Percentiles rank a stretch among this genome's conserved stretches.
phyloP scores from a whole-genome alignment of 2,113 vertebrate genomes.

The cattle (Bos taurus) region DNA sequence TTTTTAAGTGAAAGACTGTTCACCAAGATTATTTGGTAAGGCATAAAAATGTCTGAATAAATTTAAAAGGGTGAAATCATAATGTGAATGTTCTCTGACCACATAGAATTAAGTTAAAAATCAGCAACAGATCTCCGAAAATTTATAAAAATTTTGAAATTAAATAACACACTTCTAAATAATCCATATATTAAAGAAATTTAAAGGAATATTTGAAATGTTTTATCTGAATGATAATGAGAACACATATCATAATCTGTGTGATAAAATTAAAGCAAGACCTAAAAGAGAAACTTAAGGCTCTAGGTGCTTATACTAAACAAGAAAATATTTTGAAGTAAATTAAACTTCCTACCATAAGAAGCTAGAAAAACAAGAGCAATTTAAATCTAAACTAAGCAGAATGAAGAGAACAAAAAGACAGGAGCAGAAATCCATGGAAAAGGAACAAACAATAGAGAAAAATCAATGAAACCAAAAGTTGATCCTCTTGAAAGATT shows the following conservation, averaged over 20 bases:
- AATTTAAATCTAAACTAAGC: neutral
- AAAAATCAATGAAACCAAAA: neutral
- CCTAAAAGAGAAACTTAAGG: neutral
- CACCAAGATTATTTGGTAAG: neutral
- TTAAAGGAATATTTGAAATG: neutral
- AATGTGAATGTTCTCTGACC: neutral
- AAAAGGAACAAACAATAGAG: neutral
- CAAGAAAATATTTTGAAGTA: neutral
- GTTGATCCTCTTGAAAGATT: neutral
- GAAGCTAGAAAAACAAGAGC: neutral
- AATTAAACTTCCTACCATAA: neutral
- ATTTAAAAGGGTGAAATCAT: neutral
- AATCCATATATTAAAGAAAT: neutral
- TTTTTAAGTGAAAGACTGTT: neutral
- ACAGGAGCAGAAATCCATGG: neutral
- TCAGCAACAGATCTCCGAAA: neutral
- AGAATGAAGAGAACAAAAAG: neutral
- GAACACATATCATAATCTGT: neutral
- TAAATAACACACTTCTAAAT: neutral
- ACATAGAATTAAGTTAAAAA: neutral
- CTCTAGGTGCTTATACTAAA: neutral
- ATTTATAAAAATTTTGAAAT: neutral
- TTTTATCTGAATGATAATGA: neutral
- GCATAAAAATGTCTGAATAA: neutral
- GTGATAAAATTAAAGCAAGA: neutral